Percentiles rank a stretch among this genome's conserved stretches.
phyloP scores from a whole-genome alignment of 2,888 invertebrate species.

The Eremobia ochroleuca region DNA sequence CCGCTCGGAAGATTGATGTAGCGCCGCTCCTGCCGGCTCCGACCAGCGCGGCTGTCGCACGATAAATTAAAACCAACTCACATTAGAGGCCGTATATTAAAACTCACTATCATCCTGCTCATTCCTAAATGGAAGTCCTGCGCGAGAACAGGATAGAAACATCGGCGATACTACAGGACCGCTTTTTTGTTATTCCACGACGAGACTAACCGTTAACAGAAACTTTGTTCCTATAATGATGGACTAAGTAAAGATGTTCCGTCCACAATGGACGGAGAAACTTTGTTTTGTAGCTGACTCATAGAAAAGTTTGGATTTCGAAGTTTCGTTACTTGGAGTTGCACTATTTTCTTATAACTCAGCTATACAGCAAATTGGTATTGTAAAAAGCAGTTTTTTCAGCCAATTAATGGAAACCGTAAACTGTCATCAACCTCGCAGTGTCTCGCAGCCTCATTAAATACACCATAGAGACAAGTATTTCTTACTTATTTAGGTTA shows the following conservation, averaged over 20 bases:
- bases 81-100: slow-evolving; percentile 85
- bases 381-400: slow-evolving; percentile 29
- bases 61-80: slow-evolving; percentile 89
- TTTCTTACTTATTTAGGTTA: slow-evolving; percentile 90
- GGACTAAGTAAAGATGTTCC: slow-evolving; percentile 76
- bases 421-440: slow-evolving; percentile 50
- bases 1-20: slow-evolving; percentile 86
- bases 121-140: slow-evolving; percentile 74
- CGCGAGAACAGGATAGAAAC: slow-evolving; percentile 82
- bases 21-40: slow-evolving; percentile 80
- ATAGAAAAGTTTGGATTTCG: slow-evolving; percentile 62
- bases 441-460: slow-evolving; percentile 76
- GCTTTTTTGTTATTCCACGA: slow-evolving; percentile 88
- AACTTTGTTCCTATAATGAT: slow-evolving; percentile 85
- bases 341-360: slow-evolving; percentile 33
- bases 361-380: slow-evolving; percentile 21
- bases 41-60: slow-evolving; percentile 87
- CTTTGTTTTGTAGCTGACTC: slow-evolving; percentile 67
- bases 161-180: slow-evolving; percentile 81
- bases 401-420: slow-evolving; percentile 45
- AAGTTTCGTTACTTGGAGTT: slow-evolving; percentile 43
- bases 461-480: slow-evolving; percentile 83
- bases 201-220: slow-evolving; percentile 85
- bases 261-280: slow-evolving; percentile 68
- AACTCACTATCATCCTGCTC: slow-evolving; percentile 83